A percentile compares a stretch with the other conserved stretches of the same genome.
phyloP scores from a whole-genome alignment of 2,888 invertebrate genomes.

The Spodoptera littoralis region DNA sequence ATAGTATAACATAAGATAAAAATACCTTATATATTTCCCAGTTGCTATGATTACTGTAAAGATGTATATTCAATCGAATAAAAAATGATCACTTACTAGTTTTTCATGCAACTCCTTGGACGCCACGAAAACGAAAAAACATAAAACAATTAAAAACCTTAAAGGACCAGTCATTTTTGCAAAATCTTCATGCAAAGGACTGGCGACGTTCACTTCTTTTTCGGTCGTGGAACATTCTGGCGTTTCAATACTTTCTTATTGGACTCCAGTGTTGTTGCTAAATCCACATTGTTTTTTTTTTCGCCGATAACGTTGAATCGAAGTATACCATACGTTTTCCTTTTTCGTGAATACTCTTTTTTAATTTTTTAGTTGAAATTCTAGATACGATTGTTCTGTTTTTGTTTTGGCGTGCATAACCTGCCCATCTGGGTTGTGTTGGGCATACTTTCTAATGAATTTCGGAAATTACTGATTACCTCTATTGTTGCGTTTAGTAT shows the following conservation, averaged over 20 bases:
- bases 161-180: constrained; percentile 23
- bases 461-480: too few species aligned
- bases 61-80: too few species aligned
- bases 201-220: constrained; percentile 16
- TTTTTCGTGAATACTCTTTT: constrained; percentile 2
- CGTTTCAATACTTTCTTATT: constrained; percentile 6
- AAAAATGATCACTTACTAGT: constrained; percentile 50
- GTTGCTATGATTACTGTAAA: too few species aligned
- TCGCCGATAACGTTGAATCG: constrained; percentile 35
- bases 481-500: too few species aligned
- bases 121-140: constrained; percentile 22
- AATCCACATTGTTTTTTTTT: constrained; percentile 34
- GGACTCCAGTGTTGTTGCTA: constrained; percentile 36
- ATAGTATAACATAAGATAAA: too few species aligned
- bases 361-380: constrained; percentile 8
- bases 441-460: too few species aligned
- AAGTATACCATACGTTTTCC: background rate
- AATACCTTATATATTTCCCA: background rate
- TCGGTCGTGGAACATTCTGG: constrained; percentile 14
- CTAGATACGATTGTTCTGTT: constrained; percentile 7
- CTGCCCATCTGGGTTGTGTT: too few species aligned
- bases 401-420: too few species aligned
- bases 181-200: constrained; percentile 14
- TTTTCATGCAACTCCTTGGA: constrained; percentile 59
- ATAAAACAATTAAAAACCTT: constrained; percentile 22